phyloP scores from a whole-genome alignment of 2,888 invertebrate genomes.

The Podotricha telesiphe region DNA sequence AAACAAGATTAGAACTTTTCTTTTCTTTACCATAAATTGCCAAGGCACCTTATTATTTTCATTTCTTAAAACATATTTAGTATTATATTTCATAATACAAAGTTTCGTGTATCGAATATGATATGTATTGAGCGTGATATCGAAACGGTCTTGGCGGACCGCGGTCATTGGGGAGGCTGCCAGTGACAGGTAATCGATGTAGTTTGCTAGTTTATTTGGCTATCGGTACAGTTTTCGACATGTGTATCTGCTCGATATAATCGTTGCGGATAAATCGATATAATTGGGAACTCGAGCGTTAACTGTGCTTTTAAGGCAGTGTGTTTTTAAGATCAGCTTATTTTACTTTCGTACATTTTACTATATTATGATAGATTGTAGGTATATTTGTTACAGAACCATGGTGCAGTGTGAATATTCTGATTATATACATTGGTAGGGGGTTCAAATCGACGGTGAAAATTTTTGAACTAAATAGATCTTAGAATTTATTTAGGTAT shows the following conservation, averaged over 20 bases:
- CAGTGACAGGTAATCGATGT: constrained; percentile 82
- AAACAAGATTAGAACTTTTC: not conserved
- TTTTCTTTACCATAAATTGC: not conserved
- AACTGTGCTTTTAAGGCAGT: constrained; percentile 45
- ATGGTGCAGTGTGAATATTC: too few relatives aligned
- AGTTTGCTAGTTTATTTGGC: constrained; percentile 82
- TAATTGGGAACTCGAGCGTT: constrained; percentile 67
- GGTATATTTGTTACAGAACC: not conserved
- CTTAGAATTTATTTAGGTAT: too few relatives aligned
- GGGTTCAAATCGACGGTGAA: too few relatives aligned
- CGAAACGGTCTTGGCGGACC: constrained; percentile 54
- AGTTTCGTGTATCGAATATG: constrained; percentile 32
- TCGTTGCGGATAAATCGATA: constrained; percentile 66
- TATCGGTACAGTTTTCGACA: constrained; percentile 75
- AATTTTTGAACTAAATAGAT: too few relatives aligned
- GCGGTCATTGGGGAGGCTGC: constrained; percentile 74
- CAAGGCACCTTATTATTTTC: not conserved
- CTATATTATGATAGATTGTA: not conserved
- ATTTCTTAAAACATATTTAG: constrained; percentile 1
- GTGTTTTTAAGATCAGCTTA: constrained; percentile 12
- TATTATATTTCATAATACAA: constrained; percentile 24
- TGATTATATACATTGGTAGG: too few relatives aligned
- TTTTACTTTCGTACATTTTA: not conserved
- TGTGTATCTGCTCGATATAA: constrained; percentile 77
- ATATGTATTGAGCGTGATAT: constrained; percentile 35